Percentiles rank a stretch among this genome's conserved stretches.
These are phyloP conservation scores for Gerris buenoi DNA, from an alignment of 1,140 invertebrate species.

Conservation along the genomic window DNA sequence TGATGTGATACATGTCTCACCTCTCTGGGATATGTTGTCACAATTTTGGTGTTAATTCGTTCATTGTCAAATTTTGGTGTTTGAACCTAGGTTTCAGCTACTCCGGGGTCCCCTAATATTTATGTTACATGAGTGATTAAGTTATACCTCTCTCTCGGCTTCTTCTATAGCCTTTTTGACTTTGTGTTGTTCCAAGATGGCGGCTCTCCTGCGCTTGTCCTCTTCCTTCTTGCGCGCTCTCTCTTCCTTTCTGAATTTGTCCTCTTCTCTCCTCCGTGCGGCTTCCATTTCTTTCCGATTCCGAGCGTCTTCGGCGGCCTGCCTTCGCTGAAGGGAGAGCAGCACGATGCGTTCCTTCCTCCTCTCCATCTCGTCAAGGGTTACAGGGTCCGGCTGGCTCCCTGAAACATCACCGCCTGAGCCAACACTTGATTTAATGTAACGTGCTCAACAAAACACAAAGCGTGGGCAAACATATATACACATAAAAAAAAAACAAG, in stretches of 20 bases:
- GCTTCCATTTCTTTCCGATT: conserved; percentile 71
- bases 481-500: too few species aligned
- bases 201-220: conserved; percentile 66
- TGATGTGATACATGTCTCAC: too few species aligned
- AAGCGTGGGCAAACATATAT: too few species aligned
- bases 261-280: conserved; percentile 55
- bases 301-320: conserved; percentile 75
- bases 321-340: conserved; percentile 66
- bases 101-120: too few species aligned
- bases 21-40: too few species aligned
- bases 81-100: too few species aligned
- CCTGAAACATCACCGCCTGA: background rate
- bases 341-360: conserved; percentile 80
- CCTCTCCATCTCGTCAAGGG: conserved; percentile 72
- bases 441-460: too few species aligned
- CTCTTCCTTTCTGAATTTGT: conserved; percentile 72
- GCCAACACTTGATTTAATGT: too few species aligned
- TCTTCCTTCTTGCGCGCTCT: conserved; percentile 75
- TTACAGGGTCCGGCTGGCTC: conserved; percentile 21
- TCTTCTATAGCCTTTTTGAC: conserved; percentile 87
- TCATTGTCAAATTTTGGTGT: too few species aligned
- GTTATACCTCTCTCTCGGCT: conserved; percentile 64
- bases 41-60: too few species aligned
- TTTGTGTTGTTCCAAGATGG: conserved; percentile 86
- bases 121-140: too few species aligned